Evolutionary conservation across 2,797 vertebrate genomes (phyloP), one percentile per base, ranked within the genome.

Genomic region (Trachurus trachurus): DNA sequence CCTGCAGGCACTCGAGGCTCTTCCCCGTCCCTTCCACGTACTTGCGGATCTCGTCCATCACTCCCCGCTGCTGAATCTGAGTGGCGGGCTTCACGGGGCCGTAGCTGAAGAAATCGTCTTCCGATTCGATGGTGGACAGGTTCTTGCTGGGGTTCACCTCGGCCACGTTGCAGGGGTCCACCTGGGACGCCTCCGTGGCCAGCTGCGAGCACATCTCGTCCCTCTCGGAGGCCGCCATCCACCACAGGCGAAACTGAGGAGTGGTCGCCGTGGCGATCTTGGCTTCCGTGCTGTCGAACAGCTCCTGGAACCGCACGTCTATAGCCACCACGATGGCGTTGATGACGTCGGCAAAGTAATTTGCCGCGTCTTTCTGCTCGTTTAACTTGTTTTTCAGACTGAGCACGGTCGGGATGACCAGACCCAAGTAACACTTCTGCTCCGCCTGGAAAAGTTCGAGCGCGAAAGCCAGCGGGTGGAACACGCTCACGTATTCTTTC

Each of bases 51-150:
- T 96, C 94, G 5, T 95, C 94, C 67, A 76, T 87, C 63, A 86
- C 94, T 0, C 89, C 89, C 49, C 90, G 78, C 2, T 90, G 86
- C 78, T 87, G 89, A 49, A 81, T 87, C 82, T 91, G 87, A 21
- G 66, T 3, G 21, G 81, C 21, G 0, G 88, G 88, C 78, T 92
- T 93, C 16, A 72, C 89, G 0, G 94, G 87, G 6, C 94, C 93
- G 45, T 94, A 94, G 65, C 90, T 94, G 82, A 95, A 95, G 84
- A 95, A 95, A 81, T 94, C 93, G 1, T 95, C 95, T 21, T 95
- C 94, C 0, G 92, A 91, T 21, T 92, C 76, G 6, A 92, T 93
- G 40, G 91, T 83, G 1, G 89, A 89, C 50, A 74, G 5, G 4
- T 69, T 88, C 40, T 80, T 86, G 61, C 85, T 90, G 65, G 86